A percentile compares a stretch with the other conserved stretches of the same genome.
Conservation (phyloP, 2,888 invertebrate genomes). For the Pycnomerus fuliginosus region DNA sequence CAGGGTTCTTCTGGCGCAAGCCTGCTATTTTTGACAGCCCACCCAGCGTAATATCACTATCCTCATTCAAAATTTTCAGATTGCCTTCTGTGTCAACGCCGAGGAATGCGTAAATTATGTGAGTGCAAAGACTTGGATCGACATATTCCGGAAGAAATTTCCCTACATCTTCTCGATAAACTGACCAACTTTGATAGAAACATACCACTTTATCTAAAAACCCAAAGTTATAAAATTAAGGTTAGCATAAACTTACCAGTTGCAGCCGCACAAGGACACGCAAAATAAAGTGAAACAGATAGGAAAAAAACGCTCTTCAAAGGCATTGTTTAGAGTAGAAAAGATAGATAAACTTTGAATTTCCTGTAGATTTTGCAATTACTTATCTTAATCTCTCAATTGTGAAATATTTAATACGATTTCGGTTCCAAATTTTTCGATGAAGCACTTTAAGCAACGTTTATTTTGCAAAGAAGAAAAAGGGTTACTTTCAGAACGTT, state of each 20-base stretch:
- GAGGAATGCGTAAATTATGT: constrained; percentile 13
- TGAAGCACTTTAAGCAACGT: no score
- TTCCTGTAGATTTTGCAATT: no score
- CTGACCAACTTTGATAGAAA: constrained; percentile 8
- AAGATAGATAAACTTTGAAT: background rate
- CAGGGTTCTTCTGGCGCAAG: constrained; percentile 56
- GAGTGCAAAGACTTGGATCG: constrained; percentile 9
- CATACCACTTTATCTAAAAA: constrained; percentile 9
- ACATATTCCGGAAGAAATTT: constrained; percentile 1
- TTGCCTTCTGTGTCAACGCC: constrained; percentile 9
- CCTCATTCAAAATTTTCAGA: constrained; percentile 9
- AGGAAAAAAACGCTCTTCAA: no score
- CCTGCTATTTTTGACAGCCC: constrained; percentile 14
- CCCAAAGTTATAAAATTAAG: background rate
- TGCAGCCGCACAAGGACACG: no score
- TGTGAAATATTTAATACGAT: no score
- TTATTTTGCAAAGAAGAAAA: no score
- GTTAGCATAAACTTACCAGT: background rate
- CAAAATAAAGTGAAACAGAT: no score
- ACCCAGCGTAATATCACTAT: constrained; percentile 13
- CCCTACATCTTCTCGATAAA: constrained; percentile 6
- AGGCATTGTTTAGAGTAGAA: background rate
- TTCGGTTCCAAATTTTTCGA: no score
- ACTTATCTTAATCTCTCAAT: no score
- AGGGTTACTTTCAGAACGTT: no score